Conservation (phyloP, 1,140 invertebrate genomes). For the Rhynchophorus ferrugineus region DNA sequence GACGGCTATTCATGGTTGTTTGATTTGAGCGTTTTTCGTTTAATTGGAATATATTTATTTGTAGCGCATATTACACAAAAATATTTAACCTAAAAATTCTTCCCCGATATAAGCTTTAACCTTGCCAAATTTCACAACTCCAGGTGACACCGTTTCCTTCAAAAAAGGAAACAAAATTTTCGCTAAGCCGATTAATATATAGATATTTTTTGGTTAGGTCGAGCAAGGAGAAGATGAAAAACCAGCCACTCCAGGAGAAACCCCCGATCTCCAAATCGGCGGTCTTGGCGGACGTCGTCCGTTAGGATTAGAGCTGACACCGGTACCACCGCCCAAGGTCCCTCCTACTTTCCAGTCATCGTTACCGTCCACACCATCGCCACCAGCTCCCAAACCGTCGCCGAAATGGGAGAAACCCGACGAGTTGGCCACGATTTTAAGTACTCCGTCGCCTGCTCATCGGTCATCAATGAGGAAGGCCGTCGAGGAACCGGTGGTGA, state of each 20-base stretch:
- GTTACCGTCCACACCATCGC: slow-evolving; percentile 34
- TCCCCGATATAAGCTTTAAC: too few relatives aligned
- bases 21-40: too few relatives aligned
- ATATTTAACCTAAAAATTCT: too few relatives aligned
- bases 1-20: too few relatives aligned
- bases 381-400: background rate
- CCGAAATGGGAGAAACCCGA: background rate
- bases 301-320: slow-evolving; percentile 50
- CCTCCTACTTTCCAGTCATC: slow-evolving; percentile 30
- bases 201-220: too few relatives aligned
- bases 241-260: slow-evolving; percentile 63
- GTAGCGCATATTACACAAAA: too few relatives aligned
- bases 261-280: slow-evolving; percentile 60
- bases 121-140: too few relatives aligned
- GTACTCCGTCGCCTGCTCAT: slow-evolving; percentile 42
- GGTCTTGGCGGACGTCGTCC: slow-evolving; percentile 70
- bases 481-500: slow-evolving; percentile 32
- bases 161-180: too few relatives aligned
- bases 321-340: slow-evolving; percentile 42
- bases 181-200: too few relatives aligned
- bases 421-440: background rate
- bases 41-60: too few relatives aligned
- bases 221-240: slow-evolving; percentile 48
- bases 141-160: too few relatives aligned
- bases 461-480: slow-evolving; percentile 38